Base-by-base conservation (phyloP, 2,113 vertebrate species). In the Colistium nudipinnis region DNA sequence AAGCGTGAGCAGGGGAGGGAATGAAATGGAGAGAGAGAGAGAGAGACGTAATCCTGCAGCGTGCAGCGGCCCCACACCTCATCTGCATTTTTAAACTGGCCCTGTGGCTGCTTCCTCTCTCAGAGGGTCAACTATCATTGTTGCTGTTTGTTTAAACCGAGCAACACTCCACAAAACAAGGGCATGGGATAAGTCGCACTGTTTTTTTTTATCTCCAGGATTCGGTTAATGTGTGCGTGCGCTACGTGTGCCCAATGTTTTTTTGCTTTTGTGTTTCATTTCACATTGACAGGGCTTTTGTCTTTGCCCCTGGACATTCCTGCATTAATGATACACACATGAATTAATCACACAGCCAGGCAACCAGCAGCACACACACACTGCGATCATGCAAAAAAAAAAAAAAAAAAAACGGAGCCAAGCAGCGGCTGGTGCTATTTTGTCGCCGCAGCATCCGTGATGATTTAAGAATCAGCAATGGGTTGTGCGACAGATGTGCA, bases 251-350 rank as follows among this genome's bases (percentile, higher is more conserved):
- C 22, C 7, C 48, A 53, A 10, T 12, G n/a, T 19, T 43, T 87
- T 84, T 87, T 74, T 24, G 44, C 76, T 55, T 49, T 66, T 43
- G 47, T 72, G 75, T 86, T 88, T 81, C 57, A 61, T 85, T 85
- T 85, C 84, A 78, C 80, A 69, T 84, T 90, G 87, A 89, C 83
- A 78, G 73, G 81, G 86, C 89, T 81, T 91, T 91, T 89, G 88
- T 88, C 86, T 88, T 90, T 90, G 89, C 89, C 87, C 65, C 76
- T 80, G 87, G 90, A 89, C 85, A 90, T 89, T 74, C 77, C 73
- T 89, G 85, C 88, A 89, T 90, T 90, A 90, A 90, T 90, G 86
- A 90, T 88, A 82, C 89, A 89, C 79, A 80, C 88, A 88, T 89
- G 86, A 91, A 91, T 91, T 89, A 90, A 90, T 89, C 87, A 89